These are phyloP conservation scores for Gisinianus flammeolus DNA, from an alignment of 2,888 invertebrate genomes.

Conservation along the genomic window DNA sequence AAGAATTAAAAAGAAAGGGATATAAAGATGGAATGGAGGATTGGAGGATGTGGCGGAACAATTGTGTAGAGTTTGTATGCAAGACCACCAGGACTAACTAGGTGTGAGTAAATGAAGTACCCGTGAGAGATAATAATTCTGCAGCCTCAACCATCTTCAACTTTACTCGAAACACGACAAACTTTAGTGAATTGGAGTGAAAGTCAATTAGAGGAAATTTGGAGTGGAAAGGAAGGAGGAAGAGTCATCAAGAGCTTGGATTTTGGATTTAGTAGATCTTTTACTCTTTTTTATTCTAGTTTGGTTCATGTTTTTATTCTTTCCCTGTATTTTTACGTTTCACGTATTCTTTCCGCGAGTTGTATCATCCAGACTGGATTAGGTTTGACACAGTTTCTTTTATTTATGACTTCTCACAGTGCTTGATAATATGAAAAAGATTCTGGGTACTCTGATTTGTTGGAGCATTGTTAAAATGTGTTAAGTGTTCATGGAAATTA, in stretches of 20 bases:
- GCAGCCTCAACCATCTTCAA: neutral
- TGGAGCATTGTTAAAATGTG: too few species aligned
- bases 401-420: neutral
- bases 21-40: too few species aligned
- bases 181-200: slow-evolving; percentile 24
- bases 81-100: neutral
- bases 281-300: too few species aligned
- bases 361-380: neutral
- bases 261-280: slow-evolving; percentile 7
- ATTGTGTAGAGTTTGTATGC: neutral
- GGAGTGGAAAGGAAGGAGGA: neutral
- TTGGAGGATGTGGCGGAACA: neutral
- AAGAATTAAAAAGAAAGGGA: too few species aligned
- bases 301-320: neutral
- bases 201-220: slow-evolving; percentile 32
- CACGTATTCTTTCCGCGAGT: neutral
- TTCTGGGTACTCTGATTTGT: too few species aligned
- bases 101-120: slow-evolving; percentile 10
- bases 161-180: slow-evolving; percentile 16
- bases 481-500: too few species aligned
- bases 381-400: neutral
- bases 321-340: neutral
- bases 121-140: slow-evolving; percentile 18
- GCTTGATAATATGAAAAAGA: too few species aligned
- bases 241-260: slow-evolving; percentile 2